Base-by-base conservation (phyloP, 2,888 invertebrate species). In the Drosophila barbarae region DNA sequence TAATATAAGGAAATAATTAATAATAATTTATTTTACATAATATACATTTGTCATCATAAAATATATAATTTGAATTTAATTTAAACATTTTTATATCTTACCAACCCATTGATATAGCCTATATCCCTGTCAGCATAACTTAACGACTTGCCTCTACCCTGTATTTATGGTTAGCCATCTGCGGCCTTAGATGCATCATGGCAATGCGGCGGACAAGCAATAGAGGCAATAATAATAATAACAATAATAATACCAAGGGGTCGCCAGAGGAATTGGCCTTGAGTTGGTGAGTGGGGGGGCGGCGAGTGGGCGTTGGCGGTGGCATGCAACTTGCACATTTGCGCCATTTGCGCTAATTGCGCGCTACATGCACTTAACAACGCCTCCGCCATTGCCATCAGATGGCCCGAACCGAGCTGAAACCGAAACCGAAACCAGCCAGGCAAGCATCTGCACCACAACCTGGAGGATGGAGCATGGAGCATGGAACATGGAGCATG, bases 361-460 rank as follows among this genome's bases (percentile, higher is more conserved):
- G 59, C 72, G 44, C 72, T 54, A 58, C 72, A 75, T 72, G 75
- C 75, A 71, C 72, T 75, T 75, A 72, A 72, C 58, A 67, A 57
- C 69, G 72, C 57, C 69, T 72, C 57, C 69, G 39, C 49, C 67
- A 47, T 66, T 38, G 67, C 67, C 64, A 64, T 50, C 61, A 34
- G 53, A 41, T 65, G 46, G 35, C 65, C 65, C 35, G 38, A 44
- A 28, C 35, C 23, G 54, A 30, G 35, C 23, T 38, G 57, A 57
- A 56, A 57, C 57, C 56, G 56, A 67, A 66, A 54, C 61, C 63
- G 28, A 49, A 47, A 49, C 52, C 49, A 52, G 52, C 30, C 39
- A 15, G 3, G 6, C 35, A 28, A 3, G 36, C 36, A 36, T 39
- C 28, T 32, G 54, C 32, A 36, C 12, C 41, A 23, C 55, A 30